Percentiles rank a stretch among this genome's conserved stretches.
These are phyloP conservation scores for Tringa solitaria DNA, from an alignment of 2,113 vertebrate genomes.

Conservation along the genomic window DNA sequence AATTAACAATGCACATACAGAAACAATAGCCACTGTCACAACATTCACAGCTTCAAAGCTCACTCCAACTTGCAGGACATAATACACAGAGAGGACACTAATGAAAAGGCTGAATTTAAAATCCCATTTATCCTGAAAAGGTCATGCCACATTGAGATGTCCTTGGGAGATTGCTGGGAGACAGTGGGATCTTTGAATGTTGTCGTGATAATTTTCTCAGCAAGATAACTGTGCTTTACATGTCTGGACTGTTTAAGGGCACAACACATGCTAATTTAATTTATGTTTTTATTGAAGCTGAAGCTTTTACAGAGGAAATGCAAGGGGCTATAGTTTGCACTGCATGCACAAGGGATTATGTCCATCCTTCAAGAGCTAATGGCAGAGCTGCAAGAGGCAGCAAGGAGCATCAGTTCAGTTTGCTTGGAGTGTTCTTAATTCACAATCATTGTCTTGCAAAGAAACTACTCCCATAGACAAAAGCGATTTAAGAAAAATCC, in stretches of 20 bases:
- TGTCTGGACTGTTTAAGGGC: conserved; percentile 16
- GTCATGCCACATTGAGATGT: conserved; percentile 43
- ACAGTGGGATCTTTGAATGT: conserved; percentile 34
- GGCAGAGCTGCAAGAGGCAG: background rate
- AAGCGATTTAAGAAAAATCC: background rate
- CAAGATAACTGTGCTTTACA: conserved; percentile 50
- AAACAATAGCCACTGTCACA: conserved; percentile 44
- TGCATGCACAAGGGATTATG: background rate
- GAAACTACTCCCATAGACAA: background rate
- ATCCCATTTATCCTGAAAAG: conserved; percentile 67
- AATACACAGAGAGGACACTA: conserved; percentile 19
- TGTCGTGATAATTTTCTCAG: conserved; percentile 41
- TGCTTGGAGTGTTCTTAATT: background rate
- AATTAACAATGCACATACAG: conserved; percentile 25
- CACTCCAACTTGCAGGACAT: conserved; percentile 29
- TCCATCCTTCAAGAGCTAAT: background rate
- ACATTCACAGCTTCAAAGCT: conserved; percentile 40
- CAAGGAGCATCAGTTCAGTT: background rate
- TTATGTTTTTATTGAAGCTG: background rate
- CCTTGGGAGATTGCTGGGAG: conserved; percentile 53
- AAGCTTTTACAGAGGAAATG: background rate
- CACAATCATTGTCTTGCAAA: background rate
- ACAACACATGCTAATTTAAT: conserved; percentile 31
- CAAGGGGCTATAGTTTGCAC: background rate
- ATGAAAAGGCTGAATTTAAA: conserved; percentile 66